Base-by-base conservation (phyloP, 2,888 invertebrate genomes). In the Lasioglossum oenotherae region DNA sequence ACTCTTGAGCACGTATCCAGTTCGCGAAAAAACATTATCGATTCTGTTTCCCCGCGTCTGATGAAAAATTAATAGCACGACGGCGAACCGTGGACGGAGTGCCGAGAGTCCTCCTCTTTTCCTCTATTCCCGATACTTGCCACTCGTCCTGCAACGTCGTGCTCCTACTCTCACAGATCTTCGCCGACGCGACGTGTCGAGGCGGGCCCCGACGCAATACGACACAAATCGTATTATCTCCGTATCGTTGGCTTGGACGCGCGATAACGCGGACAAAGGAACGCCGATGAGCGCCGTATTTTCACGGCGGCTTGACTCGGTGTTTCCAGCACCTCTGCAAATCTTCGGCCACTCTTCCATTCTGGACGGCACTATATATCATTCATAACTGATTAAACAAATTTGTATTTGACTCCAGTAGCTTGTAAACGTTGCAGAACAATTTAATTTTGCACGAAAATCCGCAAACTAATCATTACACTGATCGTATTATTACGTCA, bases 11-110 rank as follows among this genome's bases (percentile, higher is more conserved):
- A 91, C 92, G 92, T 92, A 44, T 14, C 84, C 85, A 85, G 85
- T 87, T 74, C 84, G 78, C 64, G 85, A 86, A 83, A 90, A 80
- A 88, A 89, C 92, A 93, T 92, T 92, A 93, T 93, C 92, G 93
- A 93, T 93, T 93, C 92, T 89, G 90, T 93, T 93, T 93, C 44
- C 16, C 88, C 82, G 71, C 84, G 86, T 85, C 83, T 85, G 88
- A 82, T 93, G 93, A 93, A 93, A 93, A 93, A 92, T 93, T 92
- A 92, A 93, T 90, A 84, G 80, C 87, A 53, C 80, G 67, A 71
- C 78, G 49, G 80, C 67, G 72, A 87, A 67, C 82, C 69, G 53
- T 78, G 57, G 74, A 74, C 76, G 81, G 60, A 74, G 71, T 78
- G 57, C 64, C 38, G 16, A 23, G 69, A 69, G 67, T 53, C 73